Conservation (phyloP, 1,140 invertebrate species). For the Tenebrio molitor region DNA sequence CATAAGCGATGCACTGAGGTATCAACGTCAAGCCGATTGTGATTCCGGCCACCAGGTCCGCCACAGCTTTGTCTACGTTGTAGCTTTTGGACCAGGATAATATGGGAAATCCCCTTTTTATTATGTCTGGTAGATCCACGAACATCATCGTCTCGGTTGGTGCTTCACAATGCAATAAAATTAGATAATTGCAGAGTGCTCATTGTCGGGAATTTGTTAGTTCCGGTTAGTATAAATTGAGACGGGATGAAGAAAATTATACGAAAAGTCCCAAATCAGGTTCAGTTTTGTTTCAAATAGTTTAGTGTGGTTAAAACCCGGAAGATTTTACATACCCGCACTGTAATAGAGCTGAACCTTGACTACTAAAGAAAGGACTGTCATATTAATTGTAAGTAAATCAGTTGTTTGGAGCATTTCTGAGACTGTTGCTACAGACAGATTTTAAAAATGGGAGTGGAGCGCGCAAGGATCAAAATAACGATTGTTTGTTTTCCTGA, state of each 20-base stretch:
- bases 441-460: no score
- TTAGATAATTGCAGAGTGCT: not conserved
- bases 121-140: not conserved
- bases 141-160: conserved; percentile 9
- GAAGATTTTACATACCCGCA: not conserved
- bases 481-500: no score
- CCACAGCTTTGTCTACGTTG: conserved; percentile 71
- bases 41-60: conserved; percentile 87
- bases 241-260: not conserved
- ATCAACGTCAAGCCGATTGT: conserved; percentile 86
- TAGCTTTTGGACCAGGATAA: conserved; percentile 76
- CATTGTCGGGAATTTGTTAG: not conserved
- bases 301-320: not conserved
- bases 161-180: not conserved
- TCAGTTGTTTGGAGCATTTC: no score
- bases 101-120: conserved; percentile 61
- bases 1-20: conserved; percentile 85
- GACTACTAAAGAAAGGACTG: no score
- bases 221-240: not conserved
- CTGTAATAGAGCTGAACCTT: not conserved
- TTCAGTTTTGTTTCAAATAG: no score
- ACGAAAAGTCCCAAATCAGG: no score
- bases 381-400: no score
- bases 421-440: no score
- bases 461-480: no score